Evolutionary conservation across 2,113 vertebrate genomes (phyloP).

Genomic region (Castor canadensis): DNA sequence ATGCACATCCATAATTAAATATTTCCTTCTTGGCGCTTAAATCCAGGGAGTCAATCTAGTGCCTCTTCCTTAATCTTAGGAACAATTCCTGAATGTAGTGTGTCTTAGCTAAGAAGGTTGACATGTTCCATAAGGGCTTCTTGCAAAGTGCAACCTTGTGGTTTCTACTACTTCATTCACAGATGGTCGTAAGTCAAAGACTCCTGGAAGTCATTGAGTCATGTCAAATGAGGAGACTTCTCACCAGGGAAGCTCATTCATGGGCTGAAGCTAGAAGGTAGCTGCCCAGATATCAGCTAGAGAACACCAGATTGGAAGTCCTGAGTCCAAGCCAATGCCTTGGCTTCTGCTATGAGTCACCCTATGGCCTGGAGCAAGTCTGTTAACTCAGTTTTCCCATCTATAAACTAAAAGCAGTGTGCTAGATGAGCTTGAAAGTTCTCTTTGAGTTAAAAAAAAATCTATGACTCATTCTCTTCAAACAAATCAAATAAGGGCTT

Average conservation of each 20-base stretch:
- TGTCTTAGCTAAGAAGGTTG: background rate
- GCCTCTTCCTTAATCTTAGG: background rate
- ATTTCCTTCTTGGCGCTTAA: background rate
- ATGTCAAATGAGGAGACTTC: background rate
- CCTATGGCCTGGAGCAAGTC: constrained; percentile 54
- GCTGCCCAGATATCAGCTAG: background rate
- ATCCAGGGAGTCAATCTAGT: background rate
- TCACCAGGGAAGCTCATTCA: background rate
- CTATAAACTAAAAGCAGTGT: constrained; percentile 64
- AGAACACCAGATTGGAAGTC: background rate
- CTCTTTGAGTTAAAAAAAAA: constrained; percentile 66
- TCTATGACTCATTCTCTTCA: constrained; percentile 73
- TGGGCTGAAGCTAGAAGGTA: background rate
- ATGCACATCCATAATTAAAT: background rate
- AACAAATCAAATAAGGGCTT: constrained; percentile 78
- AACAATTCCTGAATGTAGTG: background rate
- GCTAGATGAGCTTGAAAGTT: constrained; percentile 63
- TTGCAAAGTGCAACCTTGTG: background rate
- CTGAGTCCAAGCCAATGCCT: background rate
- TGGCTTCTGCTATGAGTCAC: constrained; percentile 46
- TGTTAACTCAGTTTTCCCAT: constrained; percentile 59
- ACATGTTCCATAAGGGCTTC: background rate
- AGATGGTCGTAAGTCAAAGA: background rate
- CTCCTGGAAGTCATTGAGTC: background rate
- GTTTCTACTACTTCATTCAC: background rate